Evolutionary conservation across 2,113 vertebrate genomes (phyloP).

Genomic region (Lasiurus borealis): DNA sequence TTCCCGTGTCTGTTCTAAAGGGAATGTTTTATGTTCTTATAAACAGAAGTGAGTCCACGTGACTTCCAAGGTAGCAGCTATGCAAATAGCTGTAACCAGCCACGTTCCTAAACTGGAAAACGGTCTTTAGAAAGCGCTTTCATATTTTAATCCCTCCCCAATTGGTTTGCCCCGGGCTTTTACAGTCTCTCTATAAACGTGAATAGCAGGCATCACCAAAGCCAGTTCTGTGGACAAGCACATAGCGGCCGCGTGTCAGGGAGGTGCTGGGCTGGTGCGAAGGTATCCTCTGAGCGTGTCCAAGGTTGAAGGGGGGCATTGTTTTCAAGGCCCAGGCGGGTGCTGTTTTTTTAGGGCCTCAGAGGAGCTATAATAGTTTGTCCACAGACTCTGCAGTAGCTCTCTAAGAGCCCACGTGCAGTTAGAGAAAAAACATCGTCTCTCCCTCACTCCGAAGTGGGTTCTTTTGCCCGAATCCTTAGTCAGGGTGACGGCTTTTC

Average conservation of each 20-base stretch:
- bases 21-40: constrained; percentile 31
- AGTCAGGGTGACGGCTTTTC: not conserved
- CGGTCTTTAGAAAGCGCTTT: constrained; percentile 51
- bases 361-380: not conserved
- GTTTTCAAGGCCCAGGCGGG: not conserved
- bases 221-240: not conserved
- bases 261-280: not conserved
- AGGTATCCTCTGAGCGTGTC: not conserved
- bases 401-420: not conserved
- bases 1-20: not conserved
- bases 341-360: not conserved
- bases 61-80: constrained; percentile 60
- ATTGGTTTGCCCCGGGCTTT: constrained; percentile 46
- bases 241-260: not conserved
- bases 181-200: not conserved
- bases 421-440: not conserved
- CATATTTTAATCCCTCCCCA: constrained; percentile 48
- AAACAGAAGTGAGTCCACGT: not conserved
- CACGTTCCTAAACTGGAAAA: constrained; percentile 55
- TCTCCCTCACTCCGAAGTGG: not conserved
- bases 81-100: not conserved
- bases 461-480: not conserved
- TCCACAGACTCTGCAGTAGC: not conserved
- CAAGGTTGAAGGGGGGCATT: not conserved
- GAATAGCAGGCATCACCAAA: not conserved